Percentiles rank a stretch among this genome's conserved stretches.
Evolutionary conservation across 2,113 vertebrate species (phyloP).

Genomic region (Engraulis encrasicolus): DNA sequence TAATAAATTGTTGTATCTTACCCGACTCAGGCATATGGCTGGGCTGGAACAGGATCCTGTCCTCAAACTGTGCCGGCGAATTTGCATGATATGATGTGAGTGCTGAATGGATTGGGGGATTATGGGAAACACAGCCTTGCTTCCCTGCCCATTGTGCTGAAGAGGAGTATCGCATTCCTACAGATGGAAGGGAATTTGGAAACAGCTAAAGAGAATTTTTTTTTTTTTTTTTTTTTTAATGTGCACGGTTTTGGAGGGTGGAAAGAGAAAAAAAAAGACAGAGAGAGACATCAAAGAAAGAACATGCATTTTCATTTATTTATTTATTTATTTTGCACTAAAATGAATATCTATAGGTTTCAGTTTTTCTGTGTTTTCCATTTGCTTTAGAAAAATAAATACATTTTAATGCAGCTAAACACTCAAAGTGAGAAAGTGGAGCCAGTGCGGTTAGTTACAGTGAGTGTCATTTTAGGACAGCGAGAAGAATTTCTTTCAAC

Average conservation of each 20-base stretch:
- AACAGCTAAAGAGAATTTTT: constrained; percentile 65
- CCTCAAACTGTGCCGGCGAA: constrained; percentile 76
- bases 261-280: constrained; percentile 21
- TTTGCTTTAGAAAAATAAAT: constrained; percentile 40
- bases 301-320: constrained; percentile 32
- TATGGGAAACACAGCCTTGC: constrained; percentile 80
- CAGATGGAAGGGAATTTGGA: constrained; percentile 77
- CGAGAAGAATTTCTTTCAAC: background rate
- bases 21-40: constrained; percentile 77
- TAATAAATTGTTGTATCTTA: constrained; percentile 83
- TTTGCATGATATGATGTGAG: constrained; percentile 85
- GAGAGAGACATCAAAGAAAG: constrained; percentile 55
- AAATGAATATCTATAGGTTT: constrained; percentile 38
- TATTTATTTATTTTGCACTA: too few species aligned
- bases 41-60: constrained; percentile 73
- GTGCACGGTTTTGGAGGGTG: constrained; percentile 42
- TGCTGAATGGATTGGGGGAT: constrained; percentile 84
- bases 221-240: constrained; percentile 36
- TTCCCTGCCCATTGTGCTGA: constrained; percentile 79
- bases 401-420: constrained; percentile 44
- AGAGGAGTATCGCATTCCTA: constrained; percentile 80
- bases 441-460: constrained; percentile 48
- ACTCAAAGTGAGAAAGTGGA: constrained; percentile 25
- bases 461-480: constrained; percentile 33
- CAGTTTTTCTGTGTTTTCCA: constrained; percentile 27